These are phyloP conservation scores for Ichneumoninae sp. DNA, from an alignment of 2,888 invertebrate species.

Conservation along the genomic window DNA sequence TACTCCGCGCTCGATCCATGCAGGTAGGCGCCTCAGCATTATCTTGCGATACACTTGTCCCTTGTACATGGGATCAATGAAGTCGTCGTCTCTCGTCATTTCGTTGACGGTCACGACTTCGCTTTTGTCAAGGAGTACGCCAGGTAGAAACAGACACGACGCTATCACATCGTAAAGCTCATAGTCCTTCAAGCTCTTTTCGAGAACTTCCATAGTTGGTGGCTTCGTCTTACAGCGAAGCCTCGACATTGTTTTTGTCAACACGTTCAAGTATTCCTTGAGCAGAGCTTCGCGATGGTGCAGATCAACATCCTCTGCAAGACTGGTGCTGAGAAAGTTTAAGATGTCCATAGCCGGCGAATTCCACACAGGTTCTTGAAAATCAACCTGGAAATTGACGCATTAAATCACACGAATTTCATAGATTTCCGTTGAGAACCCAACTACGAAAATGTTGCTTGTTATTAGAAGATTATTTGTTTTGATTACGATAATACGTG, in stretches of 20 bases:
- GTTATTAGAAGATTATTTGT: background rate
- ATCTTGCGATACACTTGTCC: conserved; percentile 65
- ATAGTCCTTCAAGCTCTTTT: conserved; percentile 63
- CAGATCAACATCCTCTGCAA: background rate
- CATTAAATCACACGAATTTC: no score
- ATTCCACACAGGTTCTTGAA: conserved; percentile 83
- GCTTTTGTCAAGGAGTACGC: conserved; percentile 72
- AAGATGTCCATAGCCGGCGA: conserved; percentile 84
- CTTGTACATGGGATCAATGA: conserved; percentile 61
- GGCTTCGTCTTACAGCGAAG: conserved; percentile 73
- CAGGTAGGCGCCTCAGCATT: conserved; percentile 72
- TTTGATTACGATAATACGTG: background rate
- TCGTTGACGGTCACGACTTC: conserved; percentile 72
- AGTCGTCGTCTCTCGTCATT: conserved; percentile 62
- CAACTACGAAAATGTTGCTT: background rate
- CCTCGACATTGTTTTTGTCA: conserved; percentile 73
- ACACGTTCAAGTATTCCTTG: conserved; percentile 71
- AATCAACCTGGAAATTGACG: conserved; percentile 83
- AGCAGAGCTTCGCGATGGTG: conserved; percentile 69
- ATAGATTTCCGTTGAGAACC: background rate
- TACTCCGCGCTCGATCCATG: conserved; percentile 73
- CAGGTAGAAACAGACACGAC: conserved; percentile 72
- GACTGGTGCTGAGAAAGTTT: conserved; percentile 70
- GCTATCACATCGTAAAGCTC: conserved; percentile 70
- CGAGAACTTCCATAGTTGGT: conserved; percentile 71